Percentiles rank a stretch among this genome's conserved stretches.
These are phyloP conservation scores for Corapipo altera DNA, from an alignment of 2,113 vertebrate genomes.

Conservation along the genomic window DNA sequence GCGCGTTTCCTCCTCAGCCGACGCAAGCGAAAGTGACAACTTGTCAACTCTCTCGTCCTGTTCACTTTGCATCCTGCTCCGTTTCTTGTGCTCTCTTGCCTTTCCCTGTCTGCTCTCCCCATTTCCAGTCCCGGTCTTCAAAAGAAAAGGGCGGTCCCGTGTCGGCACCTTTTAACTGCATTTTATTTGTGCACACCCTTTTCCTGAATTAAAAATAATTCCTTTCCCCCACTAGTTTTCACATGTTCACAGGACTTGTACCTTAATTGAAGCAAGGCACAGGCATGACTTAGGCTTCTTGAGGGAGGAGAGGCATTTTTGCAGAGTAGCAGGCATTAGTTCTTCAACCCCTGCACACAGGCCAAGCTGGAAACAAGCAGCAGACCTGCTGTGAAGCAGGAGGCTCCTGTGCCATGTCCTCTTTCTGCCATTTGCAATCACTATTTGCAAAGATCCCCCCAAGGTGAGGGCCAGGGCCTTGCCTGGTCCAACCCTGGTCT, in stretches of 20 bases:
- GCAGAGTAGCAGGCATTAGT: neutral
- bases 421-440: neutral
- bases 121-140: neutral
- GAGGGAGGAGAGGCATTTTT: neutral
- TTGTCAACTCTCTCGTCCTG: slow-evolving; percentile 63
- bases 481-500: neutral
- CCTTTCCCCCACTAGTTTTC: neutral
- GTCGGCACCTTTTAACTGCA: neutral
- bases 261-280: neutral
- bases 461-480: neutral
- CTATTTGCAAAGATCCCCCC: neutral
- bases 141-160: neutral
- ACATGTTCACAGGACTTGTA: neutral
- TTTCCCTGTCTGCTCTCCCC: slow-evolving; percentile 36
- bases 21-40: slow-evolving; percentile 61
- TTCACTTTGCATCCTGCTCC: slow-evolving; percentile 56
- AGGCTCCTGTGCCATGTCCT: neutral
- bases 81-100: slow-evolving; percentile 1
- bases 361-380: neutral
- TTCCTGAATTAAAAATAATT: neutral
- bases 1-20: neutral
- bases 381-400: neutral
- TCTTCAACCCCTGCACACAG: neutral
- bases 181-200: neutral
- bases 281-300: neutral